These are phyloP conservation scores for Simalia tracyae DNA, from an alignment of 2,797 vertebrate species.

Conservation along the genomic window DNA sequence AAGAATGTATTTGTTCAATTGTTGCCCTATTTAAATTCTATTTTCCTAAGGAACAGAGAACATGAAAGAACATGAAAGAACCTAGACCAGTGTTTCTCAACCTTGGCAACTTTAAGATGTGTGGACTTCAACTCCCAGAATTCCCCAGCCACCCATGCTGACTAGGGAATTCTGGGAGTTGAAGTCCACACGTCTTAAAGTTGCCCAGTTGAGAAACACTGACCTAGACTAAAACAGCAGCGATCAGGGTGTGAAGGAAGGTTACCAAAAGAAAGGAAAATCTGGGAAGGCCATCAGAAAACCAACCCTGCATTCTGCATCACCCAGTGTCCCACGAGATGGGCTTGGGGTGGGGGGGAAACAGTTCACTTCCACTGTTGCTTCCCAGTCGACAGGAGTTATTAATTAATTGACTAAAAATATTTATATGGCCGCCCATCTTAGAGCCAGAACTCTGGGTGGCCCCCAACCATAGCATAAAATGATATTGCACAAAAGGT, in stretches of 20 bases:
- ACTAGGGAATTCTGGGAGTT: too few species aligned
- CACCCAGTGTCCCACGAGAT: too few species aligned
- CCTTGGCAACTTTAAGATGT: too few species aligned
- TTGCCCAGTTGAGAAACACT: too few species aligned
- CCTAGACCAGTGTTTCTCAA: too few species aligned
- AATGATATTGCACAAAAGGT: background rate
- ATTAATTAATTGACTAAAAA: background rate
- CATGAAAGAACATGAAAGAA: too few species aligned
- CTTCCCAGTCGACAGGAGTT: background rate
- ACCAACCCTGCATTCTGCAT: too few species aligned
- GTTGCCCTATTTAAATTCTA: background rate
- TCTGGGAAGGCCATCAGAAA: too few species aligned
- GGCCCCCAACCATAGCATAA: background rate
- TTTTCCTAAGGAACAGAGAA: background rate
- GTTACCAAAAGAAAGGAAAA: background rate
- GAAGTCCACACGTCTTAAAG: too few species aligned
- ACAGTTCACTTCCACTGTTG: background rate
- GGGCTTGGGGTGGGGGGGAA: background rate
- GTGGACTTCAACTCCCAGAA: too few species aligned
- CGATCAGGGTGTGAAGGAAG: background rate
- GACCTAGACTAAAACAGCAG: too few species aligned
- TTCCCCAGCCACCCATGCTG: too few species aligned
- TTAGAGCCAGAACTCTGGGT: background rate
- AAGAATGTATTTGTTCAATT: background rate
- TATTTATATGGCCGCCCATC: background rate